Conservation (phyloP, 2,113 vertebrate genomes). For the Nothoprocta pentlandii region DNA sequence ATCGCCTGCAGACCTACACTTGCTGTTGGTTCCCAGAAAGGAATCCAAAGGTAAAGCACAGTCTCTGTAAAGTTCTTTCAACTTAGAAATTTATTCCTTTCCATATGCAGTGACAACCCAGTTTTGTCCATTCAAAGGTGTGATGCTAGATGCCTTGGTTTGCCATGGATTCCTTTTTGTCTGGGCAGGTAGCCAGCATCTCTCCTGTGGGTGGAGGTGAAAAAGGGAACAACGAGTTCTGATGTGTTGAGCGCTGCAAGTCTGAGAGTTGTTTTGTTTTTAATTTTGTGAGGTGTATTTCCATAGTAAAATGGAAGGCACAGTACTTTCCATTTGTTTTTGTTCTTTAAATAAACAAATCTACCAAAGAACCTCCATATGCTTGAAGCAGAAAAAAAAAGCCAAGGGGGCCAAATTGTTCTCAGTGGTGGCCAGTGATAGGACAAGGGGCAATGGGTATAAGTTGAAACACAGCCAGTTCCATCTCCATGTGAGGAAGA, state of each 20-base stretch:
- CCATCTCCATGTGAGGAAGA: too few relatives aligned
- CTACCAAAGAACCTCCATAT: too few relatives aligned
- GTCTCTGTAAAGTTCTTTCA: not conserved
- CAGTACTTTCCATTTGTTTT: not conserved
- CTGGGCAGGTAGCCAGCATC: not conserved
- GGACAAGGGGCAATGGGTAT: too few relatives aligned
- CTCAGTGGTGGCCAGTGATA: too few relatives aligned
- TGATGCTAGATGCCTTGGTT: not conserved
- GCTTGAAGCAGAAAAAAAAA: too few relatives aligned
- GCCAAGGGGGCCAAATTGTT: too few relatives aligned
- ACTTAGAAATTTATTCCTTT: not conserved
- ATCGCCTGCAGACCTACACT: not conserved
- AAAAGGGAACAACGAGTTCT: not conserved
- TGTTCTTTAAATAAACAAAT: not conserved
- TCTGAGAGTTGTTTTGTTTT: not conserved
- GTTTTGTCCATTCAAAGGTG: not conserved
- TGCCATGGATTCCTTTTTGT: not conserved
- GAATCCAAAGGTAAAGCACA: not conserved
- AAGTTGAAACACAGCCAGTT: too few relatives aligned
- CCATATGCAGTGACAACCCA: not conserved
- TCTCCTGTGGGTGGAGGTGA: not conserved
- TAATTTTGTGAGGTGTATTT: conserved; percentile 10
- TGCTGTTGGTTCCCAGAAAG: not conserved
- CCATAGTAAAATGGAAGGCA: not conserved
- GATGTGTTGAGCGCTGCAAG: not conserved